These are phyloP conservation scores for Zaprionus kolodkinae DNA, from an alignment of 1,140 invertebrate species.

Conservation along the genomic window DNA sequence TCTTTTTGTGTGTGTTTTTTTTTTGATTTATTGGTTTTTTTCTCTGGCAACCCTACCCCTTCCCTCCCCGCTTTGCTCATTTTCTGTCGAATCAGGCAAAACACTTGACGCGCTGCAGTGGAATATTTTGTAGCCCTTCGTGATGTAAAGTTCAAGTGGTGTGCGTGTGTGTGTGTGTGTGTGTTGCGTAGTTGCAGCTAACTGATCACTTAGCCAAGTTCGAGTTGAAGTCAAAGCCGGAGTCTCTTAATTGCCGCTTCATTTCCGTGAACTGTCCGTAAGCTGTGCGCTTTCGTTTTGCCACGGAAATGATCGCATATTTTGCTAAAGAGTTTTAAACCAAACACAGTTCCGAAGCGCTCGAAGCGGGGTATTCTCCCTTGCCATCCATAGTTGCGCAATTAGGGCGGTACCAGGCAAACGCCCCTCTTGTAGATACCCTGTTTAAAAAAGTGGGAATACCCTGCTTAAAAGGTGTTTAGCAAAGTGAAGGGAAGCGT, in stretches of 20 bases:
- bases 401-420: conserved; percentile 40
- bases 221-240: background rate
- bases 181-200: conserved; percentile 30
- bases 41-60: background rate
- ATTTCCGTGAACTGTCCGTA: conserved; percentile 65
- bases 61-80: background rate
- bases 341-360: conserved; percentile 14
- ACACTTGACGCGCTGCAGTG: conserved; percentile 69
- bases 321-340: conserved; percentile 70
- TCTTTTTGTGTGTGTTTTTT: conserved; percentile 24
- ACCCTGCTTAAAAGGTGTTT: background rate
- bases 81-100: conserved; percentile 74
- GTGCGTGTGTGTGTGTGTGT: conserved; percentile 19
- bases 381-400: conserved; percentile 20
- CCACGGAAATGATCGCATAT: conserved; percentile 76
- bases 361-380: too few relatives aligned
- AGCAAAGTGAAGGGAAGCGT: background rate
- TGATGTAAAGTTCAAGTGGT: conserved; percentile 45
- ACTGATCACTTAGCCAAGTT: conserved; percentile 11
- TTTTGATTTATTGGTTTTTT: conserved; percentile 7
- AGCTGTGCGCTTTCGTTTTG: conserved; percentile 63
- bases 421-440: conserved; percentile 26
- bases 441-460: conserved; percentile 5
- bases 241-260: conserved; percentile 71
- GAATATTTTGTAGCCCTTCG: conserved; percentile 46